Percentiles rank a stretch among this genome's conserved stretches.
These are phyloP conservation scores for Microvelia longipes DNA, from an alignment of 1,140 invertebrate genomes.

Conservation along the genomic window DNA sequence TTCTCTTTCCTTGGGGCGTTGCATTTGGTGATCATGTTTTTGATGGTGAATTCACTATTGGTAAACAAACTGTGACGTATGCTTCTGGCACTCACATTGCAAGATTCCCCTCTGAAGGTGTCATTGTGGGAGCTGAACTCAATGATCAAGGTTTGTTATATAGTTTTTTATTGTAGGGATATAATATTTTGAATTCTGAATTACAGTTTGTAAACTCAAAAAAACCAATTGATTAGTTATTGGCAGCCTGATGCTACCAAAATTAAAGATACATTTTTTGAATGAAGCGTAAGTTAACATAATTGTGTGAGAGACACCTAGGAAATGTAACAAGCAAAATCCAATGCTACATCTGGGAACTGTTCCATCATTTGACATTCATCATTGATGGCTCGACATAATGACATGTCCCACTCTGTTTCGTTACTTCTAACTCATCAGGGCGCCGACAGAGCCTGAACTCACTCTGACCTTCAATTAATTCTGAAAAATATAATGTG, in stretches of 20 bases:
- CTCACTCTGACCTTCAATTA: no score
- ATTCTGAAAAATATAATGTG: no score
- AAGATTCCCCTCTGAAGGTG: constrained; percentile 54
- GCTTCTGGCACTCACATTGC: constrained; percentile 74
- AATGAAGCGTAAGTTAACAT: no score
- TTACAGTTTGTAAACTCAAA: neutral
- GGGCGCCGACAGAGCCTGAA: no score
- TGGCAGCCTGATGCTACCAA: neutral
- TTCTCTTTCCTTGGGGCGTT: constrained; percentile 65
- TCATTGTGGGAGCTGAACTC: constrained; percentile 49
- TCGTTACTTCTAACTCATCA: no score
- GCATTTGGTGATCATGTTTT: constrained; percentile 74
- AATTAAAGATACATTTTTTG: constrained; percentile 2
- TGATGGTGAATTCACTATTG: constrained; percentile 74
- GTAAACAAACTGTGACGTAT: constrained; percentile 76
- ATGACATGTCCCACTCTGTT: no score
- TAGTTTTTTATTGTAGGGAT: constrained; percentile 11
- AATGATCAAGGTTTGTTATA: constrained; percentile 63
- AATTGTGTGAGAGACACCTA: no score
- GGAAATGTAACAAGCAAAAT: no score
- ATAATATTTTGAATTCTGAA: constrained; percentile 13
- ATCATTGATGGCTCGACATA: no score
- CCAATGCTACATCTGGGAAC: no score
- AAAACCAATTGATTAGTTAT: no score
- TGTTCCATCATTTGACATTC: no score